Conservation (phyloP, 2,797 vertebrate genomes). For the Phoebastria nigripes region DNA sequence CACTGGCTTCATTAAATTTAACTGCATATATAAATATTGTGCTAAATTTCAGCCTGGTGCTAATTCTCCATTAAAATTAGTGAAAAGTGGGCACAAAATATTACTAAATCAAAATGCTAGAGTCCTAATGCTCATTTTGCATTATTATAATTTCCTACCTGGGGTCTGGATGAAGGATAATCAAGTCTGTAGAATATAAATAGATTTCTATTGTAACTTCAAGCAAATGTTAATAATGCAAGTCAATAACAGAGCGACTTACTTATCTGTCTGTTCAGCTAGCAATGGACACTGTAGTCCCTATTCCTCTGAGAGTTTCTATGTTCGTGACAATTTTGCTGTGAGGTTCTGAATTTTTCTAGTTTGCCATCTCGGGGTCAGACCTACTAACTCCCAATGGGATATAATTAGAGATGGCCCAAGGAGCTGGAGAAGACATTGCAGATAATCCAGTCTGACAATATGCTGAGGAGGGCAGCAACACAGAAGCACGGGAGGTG, state of each 20-base stretch:
- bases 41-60: background rate
- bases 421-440: conserved; percentile 43
- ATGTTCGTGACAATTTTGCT: background rate
- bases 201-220: conserved; percentile 6
- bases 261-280: background rate
- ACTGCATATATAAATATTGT: background rate
- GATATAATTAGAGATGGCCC: conserved; percentile 52
- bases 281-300: background rate
- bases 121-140: background rate
- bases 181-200: conserved; percentile 8
- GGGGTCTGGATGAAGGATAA: background rate
- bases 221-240: conserved; percentile 10
- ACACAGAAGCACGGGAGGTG: background rate
- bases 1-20: conserved; percentile 18
- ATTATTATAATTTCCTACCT: background rate
- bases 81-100: background rate
- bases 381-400: background rate
- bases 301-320: background rate
- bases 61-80: conserved; percentile 5
- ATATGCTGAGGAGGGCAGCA: conserved; percentile 45
- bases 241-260: background rate
- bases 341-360: background rate
- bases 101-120: conserved; percentile 6
- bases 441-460: conserved; percentile 49
- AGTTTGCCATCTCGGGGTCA: conserved; percentile 8